These are phyloP conservation scores for Dynastes grantii DNA, from an alignment of 2,888 invertebrate species.

Conservation along the genomic window DNA sequence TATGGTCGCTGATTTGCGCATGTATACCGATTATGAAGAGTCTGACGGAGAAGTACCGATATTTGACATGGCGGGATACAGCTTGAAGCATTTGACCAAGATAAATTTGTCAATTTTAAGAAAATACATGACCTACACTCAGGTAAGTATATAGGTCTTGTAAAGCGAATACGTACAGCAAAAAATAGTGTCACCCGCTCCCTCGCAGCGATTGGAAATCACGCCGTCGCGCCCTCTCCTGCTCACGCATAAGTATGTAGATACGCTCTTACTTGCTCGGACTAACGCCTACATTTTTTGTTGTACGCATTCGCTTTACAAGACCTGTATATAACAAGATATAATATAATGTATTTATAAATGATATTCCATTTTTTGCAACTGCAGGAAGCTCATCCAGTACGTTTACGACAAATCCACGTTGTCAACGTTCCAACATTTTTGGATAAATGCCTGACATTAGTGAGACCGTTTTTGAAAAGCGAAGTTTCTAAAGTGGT, in stretches of 20 bases:
- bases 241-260: too few species aligned
- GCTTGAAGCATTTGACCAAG: conserved; percentile 77
- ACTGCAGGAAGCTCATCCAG: conserved; percentile 79
- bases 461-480: conserved; percentile 79
- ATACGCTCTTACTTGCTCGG: too few species aligned
- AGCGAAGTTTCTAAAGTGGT: conserved; percentile 79
- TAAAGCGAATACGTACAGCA: too few species aligned
- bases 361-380: neutral
- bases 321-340: neutral
- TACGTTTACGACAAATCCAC: conserved; percentile 78
- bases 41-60: conserved; percentile 81
- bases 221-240: too few species aligned
- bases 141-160: conserved; percentile 67
- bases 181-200: too few species aligned
- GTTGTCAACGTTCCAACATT: conserved; percentile 78
- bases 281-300: too few species aligned
- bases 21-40: conserved; percentile 74
- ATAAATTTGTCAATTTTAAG: conserved; percentile 77
- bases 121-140: conserved; percentile 82
- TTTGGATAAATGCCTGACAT: conserved; percentile 76
- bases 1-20: conserved; percentile 81
- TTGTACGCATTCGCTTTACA: too few species aligned
- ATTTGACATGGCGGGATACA: conserved; percentile 79
- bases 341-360: conserved; percentile 33
- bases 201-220: too few species aligned